phyloP scores from a whole-genome alignment of 1,140 invertebrate genomes.

The Lithobius niger region DNA sequence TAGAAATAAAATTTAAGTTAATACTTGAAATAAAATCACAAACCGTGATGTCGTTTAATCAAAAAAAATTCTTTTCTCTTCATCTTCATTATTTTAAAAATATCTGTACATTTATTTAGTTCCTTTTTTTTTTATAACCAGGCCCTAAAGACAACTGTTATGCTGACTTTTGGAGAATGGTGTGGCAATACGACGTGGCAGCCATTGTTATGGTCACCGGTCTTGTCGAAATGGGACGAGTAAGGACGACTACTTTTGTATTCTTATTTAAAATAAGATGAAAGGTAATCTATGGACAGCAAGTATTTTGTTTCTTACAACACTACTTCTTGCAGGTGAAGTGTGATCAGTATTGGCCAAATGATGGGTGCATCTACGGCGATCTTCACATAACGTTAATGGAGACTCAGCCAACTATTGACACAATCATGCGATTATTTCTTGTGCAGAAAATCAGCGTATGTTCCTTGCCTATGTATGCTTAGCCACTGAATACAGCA shows the following conservation, averaged over 20 bases:
- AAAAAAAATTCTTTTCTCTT: no score
- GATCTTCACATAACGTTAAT: conserved; percentile 16
- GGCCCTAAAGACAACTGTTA: conserved; percentile 36
- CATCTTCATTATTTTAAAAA: no score
- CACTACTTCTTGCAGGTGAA: conserved; percentile 39
- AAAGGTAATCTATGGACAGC: background rate
- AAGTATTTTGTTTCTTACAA: background rate
- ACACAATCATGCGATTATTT: conserved; percentile 17
- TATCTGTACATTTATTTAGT: no score
- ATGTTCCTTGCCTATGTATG: no score
- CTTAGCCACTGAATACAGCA: no score
- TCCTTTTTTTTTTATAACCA: conserved; percentile 3
- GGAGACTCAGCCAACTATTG: conserved; percentile 13
- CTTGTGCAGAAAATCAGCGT: conserved; percentile 14
- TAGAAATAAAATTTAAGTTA: no score
- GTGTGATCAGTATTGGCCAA: conserved; percentile 52
- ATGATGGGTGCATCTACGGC: conserved; percentile 23
- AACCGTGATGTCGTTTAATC: no score
- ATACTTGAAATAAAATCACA: no score
- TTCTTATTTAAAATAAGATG: conserved; percentile 1
- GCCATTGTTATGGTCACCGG: conserved; percentile 42
- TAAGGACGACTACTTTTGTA: conserved; percentile 18
- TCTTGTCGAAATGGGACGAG: conserved; percentile 36
- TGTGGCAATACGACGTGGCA: conserved; percentile 37
- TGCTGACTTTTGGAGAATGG: conserved; percentile 41